These are phyloP conservation scores for Polypedilum vanderplanki DNA, from an alignment of 1,140 invertebrate genomes.

Conservation along the genomic window DNA sequence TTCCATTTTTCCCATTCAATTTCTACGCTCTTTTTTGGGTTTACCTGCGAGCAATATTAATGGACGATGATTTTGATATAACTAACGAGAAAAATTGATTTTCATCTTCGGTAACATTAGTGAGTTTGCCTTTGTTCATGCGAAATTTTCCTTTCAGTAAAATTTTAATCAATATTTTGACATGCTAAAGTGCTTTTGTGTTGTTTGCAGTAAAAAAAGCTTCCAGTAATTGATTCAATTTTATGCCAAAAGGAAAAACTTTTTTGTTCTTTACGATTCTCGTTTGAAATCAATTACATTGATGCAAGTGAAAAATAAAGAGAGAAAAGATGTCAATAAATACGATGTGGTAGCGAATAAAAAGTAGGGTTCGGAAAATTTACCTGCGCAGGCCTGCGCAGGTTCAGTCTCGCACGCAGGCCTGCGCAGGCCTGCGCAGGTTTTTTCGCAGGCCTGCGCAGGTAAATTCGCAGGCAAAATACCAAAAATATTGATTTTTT, in stretches of 20 bases:
- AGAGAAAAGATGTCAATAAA: not conserved
- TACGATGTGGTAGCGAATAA: not conserved
- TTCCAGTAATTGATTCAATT: constrained; percentile 4
- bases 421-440: too few relatives aligned
- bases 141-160: not conserved
- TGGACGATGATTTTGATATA: not conserved
- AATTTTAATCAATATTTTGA: constrained; percentile 8
- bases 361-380: too few relatives aligned
- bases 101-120: not conserved
- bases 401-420: too few relatives aligned
- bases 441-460: too few relatives aligned
- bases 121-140: not conserved
- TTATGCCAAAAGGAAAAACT: not conserved
- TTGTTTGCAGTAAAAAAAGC: not conserved
- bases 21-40: not conserved
- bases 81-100: too few relatives aligned
- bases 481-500: too few relatives aligned
- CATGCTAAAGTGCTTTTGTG: not conserved
- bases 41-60: not conserved
- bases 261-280: not conserved
- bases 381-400: too few relatives aligned
- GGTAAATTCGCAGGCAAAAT: too few relatives aligned
- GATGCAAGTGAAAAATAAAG: not conserved
- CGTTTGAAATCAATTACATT: not conserved
- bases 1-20: not conserved